Conservation (phyloP, 2,797 vertebrate species). For the Triplophysa yarkandensis region DNA sequence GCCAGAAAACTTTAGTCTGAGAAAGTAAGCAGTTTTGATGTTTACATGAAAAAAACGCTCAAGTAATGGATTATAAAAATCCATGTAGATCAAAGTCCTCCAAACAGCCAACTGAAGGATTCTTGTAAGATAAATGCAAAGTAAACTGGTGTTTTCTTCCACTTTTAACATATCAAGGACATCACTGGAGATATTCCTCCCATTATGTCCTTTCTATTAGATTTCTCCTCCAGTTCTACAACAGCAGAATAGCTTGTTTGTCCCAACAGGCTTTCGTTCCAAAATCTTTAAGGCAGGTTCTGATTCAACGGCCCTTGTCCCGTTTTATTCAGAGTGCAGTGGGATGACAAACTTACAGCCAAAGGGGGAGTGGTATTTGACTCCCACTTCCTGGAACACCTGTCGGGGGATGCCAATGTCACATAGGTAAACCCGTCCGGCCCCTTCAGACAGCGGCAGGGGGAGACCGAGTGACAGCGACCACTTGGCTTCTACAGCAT, state of each 20-base stretch:
- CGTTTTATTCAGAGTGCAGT: conserved; percentile 85
- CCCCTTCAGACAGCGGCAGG: conserved; percentile 85
- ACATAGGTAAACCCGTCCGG: conserved; percentile 91
- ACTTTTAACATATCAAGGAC: background rate
- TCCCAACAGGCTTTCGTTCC: conserved; percentile 28
- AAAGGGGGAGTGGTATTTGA: conserved; percentile 95
- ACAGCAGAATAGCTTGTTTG: background rate
- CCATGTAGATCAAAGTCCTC: background rate
- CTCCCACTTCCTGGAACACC: conserved; percentile 95
- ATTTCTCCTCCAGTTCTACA: background rate
- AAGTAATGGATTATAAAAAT: background rate
- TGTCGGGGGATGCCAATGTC: conserved; percentile 95
- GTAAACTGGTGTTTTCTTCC: background rate
- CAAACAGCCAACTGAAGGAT: background rate
- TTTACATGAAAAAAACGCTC: background rate
- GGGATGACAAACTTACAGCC: conserved; percentile 98
- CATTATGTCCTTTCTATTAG: background rate
- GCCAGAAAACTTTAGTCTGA: background rate
- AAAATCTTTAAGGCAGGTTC: conserved; percentile 62
- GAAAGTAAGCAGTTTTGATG: conserved; percentile 2
- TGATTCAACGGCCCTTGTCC: conserved; percentile 30
- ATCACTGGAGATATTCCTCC: background rate
- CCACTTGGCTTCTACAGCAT: conserved; percentile 95
- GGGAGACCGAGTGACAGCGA: conserved; percentile 93
- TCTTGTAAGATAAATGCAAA: background rate